Conservation (phyloP, 2,113 vertebrate species). For the Phrynocephalus versicolor region DNA sequence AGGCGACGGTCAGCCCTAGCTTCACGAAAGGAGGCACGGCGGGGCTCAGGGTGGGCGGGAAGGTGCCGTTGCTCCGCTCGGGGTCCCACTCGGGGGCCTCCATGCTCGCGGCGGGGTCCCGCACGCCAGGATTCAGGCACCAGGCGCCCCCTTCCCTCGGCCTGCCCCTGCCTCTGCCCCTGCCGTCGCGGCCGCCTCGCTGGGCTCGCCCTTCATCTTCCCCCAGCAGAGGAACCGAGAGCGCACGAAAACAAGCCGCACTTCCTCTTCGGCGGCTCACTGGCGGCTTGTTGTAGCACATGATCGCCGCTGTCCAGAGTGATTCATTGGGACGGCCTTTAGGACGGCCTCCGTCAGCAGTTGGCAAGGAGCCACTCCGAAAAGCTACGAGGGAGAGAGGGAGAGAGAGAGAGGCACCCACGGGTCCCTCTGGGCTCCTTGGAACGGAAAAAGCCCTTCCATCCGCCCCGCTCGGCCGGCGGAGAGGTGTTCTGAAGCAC, state of each 20-base stretch:
- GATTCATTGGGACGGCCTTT: conserved; percentile 76
- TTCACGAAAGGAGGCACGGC: conserved; percentile 89
- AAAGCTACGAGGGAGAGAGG: conserved; percentile 3
- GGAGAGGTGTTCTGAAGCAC: too few species aligned
- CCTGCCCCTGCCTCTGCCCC: conserved; percentile 38
- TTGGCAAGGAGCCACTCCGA: conserved; percentile 68
- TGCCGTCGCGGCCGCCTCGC: conserved; percentile 40
- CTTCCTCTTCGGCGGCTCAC: conserved; percentile 82
- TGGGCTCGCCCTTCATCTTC: conserved; percentile 65
- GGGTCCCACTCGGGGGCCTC: conserved; percentile 73
- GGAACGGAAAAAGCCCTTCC: too few species aligned
- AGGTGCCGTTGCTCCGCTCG: conserved; percentile 79
- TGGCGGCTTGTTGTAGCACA: conserved; percentile 69
- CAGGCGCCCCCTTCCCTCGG: conserved; percentile 64
- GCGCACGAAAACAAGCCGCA: conserved; percentile 81
- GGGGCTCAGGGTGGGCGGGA: conserved; percentile 87
- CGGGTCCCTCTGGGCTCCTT: too few species aligned
- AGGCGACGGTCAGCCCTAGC: conserved; percentile 90
- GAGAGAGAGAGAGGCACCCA: too few species aligned
- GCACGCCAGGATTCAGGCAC: conserved; percentile 47
- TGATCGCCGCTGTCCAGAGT: conserved; percentile 71
- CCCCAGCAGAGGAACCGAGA: conserved; percentile 64
- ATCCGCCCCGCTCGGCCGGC: too few species aligned
- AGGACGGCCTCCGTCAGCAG: conserved; percentile 80
- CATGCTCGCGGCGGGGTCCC: conserved; percentile 59